Evolutionary conservation across 2,888 invertebrate species (phyloP).

Genomic region (Caenorhabditis sp.): DNA sequence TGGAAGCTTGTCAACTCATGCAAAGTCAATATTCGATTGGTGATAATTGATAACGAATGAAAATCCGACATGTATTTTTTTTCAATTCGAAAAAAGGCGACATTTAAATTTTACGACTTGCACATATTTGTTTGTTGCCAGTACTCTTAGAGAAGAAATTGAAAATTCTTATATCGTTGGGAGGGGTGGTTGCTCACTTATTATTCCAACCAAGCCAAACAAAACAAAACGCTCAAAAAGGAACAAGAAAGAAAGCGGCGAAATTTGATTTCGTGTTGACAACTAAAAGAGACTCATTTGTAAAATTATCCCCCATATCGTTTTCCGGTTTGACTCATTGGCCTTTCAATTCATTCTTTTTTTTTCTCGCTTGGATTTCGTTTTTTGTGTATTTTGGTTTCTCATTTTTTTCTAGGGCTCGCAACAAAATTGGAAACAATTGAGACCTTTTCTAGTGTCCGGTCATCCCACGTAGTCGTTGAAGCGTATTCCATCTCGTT

Average conservation of each 20-base stretch:
- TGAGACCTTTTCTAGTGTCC: neutral
- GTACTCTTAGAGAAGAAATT: neutral
- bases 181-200: neutral
- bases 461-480: neutral
- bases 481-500: neutral
- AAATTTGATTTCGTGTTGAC: neutral
- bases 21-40: conserved; percentile 56
- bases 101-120: neutral
- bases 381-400: neutral
- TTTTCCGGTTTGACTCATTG: neutral
- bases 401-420: neutral
- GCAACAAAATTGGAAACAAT: neutral
- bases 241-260: neutral
- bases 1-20: conserved; percentile 48
- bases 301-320: neutral
- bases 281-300: neutral
- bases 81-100: neutral
- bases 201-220: neutral
- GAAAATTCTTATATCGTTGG: neutral
- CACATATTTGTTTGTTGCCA: neutral
- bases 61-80: neutral
- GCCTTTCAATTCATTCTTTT: neutral
- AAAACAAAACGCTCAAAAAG: neutral
- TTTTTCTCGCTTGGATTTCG: neutral
- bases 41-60: conserved; percentile 1